Conservation (phyloP, 2,113 vertebrate genomes). For the Gopherus flavomarginatus region DNA sequence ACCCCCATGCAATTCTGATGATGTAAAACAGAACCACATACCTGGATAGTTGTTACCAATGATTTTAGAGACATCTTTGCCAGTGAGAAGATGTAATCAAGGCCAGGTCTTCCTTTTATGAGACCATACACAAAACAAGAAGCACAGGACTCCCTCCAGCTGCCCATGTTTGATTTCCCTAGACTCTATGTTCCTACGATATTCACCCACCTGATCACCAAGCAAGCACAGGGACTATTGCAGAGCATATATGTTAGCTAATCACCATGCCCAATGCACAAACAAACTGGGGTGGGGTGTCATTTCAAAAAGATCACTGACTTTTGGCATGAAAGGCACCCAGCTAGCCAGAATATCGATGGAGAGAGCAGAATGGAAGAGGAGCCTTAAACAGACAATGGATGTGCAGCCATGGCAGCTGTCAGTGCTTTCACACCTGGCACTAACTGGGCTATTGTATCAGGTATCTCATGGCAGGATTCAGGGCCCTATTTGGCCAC, state of each 20-base stretch:
- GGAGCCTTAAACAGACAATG: background rate
- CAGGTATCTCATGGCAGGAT: background rate
- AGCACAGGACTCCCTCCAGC: background rate
- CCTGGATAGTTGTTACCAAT: background rate
- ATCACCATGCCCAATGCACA: background rate
- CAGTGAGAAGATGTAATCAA: background rate
- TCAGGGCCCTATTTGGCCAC: background rate
- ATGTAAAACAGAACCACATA: background rate
- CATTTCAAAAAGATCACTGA: background rate
- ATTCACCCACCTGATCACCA: background rate
- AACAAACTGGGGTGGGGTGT: background rate
- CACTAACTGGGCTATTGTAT: background rate
- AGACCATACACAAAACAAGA: background rate
- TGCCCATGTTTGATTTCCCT: background rate
- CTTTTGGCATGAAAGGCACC: background rate
- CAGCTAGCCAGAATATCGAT: background rate
- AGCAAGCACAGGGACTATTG: background rate
- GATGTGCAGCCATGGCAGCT: background rate
- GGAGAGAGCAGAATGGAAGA: background rate
- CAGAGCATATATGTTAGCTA: background rate
- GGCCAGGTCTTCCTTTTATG: background rate
- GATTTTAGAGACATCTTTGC: background rate
- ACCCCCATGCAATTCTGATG: fast-evolving
- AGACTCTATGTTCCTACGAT: background rate
- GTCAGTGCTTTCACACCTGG: background rate